A percentile compares a stretch with the other conserved stretches of the same genome.
Evolutionary conservation across 2,888 invertebrate genomes (phyloP).

Genomic region (Automeris io): DNA sequence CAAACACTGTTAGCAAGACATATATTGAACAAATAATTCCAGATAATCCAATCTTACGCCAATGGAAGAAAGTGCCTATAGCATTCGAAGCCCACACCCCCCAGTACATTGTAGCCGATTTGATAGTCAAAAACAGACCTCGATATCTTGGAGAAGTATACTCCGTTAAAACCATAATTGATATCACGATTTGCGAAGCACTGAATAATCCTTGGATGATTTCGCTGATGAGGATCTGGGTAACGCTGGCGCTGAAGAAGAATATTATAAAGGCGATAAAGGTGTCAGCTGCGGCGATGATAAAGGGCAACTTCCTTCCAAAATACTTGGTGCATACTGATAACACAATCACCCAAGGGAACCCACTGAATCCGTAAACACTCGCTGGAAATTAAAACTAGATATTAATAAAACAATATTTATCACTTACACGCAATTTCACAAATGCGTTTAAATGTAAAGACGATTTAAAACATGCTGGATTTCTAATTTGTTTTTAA

Average conservation of each 20-base stretch:
- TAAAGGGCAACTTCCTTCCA: conserved; percentile 23
- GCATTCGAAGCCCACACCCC: conserved; percentile 29
- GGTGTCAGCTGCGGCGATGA: conserved; percentile 13
- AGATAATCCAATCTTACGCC: conserved; percentile 26
- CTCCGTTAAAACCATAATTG: conserved; percentile 25
- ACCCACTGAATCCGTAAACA: conserved; percentile 10
- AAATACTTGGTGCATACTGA: conserved; percentile 14
- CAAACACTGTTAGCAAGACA: conserved; percentile 12
- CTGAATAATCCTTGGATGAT: conserved; percentile 24
- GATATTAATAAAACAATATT: not conserved
- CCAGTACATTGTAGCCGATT: conserved; percentile 26
- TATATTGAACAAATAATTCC: conserved; percentile 19
- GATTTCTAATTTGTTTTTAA: too few species aligned
- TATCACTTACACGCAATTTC: not conserved
- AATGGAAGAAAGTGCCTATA: conserved; percentile 32
- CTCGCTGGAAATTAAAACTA: conserved; percentile 9
- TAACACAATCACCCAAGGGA: conserved; percentile 26
- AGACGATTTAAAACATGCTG: too few species aligned
- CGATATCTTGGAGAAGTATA: conserved; percentile 30
- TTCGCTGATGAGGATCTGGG: conserved; percentile 23
- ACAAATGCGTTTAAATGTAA: too few species aligned
- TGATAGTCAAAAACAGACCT: conserved; percentile 29
- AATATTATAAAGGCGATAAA: conserved; percentile 19
- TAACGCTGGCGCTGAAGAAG: conserved; percentile 21
- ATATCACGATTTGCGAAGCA: conserved; percentile 20